phyloP scores from a whole-genome alignment of 2,113 vertebrate species.

The Antigone vipio region DNA sequence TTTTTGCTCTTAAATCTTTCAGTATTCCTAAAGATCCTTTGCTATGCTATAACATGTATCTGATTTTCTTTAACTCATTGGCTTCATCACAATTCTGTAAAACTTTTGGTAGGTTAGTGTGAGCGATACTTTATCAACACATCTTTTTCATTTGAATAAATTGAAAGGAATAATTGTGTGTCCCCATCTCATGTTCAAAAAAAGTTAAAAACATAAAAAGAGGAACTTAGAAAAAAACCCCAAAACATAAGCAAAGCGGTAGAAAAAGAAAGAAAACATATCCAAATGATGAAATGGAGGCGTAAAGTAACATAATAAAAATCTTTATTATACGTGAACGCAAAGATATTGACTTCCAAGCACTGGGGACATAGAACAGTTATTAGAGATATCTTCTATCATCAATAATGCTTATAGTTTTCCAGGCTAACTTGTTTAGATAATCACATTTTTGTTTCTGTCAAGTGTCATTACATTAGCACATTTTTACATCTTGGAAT shows the following conservation, averaged over 20 bases:
- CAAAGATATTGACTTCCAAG: neutral
- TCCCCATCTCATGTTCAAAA: neutral
- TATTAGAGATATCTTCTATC: neutral
- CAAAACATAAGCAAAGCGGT: neutral
- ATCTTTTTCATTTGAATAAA: neutral
- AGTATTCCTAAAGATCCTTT: neutral
- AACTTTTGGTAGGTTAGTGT: neutral
- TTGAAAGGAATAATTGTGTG: neutral
- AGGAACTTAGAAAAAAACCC: neutral
- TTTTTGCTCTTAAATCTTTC: neutral
- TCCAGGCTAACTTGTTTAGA: neutral
- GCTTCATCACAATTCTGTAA: neutral
- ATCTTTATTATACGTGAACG: neutral
- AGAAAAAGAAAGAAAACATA: neutral
- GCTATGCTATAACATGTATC: neutral
- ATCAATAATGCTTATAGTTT: neutral
- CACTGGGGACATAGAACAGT: neutral
- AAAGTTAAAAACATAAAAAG: neutral
- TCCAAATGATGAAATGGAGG: neutral
- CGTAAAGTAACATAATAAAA: neutral
- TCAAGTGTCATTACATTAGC: neutral
- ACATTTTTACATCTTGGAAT: neutral
- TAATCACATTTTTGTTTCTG: neutral
- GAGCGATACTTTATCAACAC: neutral
- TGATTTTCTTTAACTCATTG: neutral